A percentile compares a stretch with the other conserved stretches of the same genome.
Conservation (phyloP, 2,888 invertebrate genomes). For the Troglohyphantes excavatus region DNA sequence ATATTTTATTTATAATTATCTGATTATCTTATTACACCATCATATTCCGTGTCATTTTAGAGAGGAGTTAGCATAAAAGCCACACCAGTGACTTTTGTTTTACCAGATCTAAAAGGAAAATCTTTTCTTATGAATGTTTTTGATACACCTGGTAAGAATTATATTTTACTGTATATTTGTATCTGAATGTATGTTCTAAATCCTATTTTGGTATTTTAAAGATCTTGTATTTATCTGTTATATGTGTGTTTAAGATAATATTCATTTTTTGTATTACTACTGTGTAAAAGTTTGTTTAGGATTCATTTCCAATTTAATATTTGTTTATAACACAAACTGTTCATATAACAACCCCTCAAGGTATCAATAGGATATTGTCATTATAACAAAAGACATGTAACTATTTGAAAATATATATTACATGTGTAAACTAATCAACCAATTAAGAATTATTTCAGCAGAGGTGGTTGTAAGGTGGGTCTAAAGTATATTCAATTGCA, state of each 20-base stretch:
- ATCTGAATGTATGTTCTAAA: not conserved
- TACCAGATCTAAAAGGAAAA: constrained; percentile 96
- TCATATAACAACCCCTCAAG: no score
- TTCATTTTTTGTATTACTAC: not conserved
- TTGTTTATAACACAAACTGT: no score
- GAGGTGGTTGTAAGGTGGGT: no score
- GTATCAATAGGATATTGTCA: no score
- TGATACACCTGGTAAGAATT: constrained; percentile 89
- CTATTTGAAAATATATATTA: no score
- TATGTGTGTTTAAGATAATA: not conserved
- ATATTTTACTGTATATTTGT: not conserved
- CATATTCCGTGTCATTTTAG: constrained; percentile 80
- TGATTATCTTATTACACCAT: not conserved
- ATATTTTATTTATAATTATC: not conserved
- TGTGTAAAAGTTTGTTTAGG: not conserved
- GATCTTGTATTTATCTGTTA: not conserved
- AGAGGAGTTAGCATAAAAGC: constrained; percentile 98
- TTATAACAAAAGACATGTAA: no score
- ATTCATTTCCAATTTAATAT: no score
- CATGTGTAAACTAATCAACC: no score
- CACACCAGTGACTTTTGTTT: constrained; percentile 95
- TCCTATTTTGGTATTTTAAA: not conserved
- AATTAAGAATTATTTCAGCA: no score
- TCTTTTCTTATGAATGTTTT: constrained; percentile 98
- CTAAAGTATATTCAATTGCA: no score